phyloP scores from a whole-genome alignment of 2,797 vertebrate species.

The Lithobates pipiens region DNA sequence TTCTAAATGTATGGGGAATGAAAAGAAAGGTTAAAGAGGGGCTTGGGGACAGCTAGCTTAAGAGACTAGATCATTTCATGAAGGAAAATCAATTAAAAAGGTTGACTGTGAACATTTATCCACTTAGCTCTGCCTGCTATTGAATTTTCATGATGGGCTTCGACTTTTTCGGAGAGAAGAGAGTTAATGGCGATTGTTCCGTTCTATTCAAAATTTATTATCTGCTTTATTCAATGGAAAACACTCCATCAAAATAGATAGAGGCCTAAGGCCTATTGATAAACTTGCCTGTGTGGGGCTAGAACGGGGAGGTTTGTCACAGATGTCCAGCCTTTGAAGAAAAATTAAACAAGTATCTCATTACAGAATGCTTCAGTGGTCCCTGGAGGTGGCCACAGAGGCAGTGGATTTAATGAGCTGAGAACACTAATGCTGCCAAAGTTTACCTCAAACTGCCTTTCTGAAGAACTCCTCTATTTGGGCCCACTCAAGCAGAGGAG shows the following conservation, averaged over 20 bases:
- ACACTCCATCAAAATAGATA: conserved; percentile 98
- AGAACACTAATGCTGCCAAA: conserved; percentile 98
- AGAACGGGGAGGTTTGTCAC: conserved; percentile 91
- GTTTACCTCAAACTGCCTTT: conserved; percentile 96
- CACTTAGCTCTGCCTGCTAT: conserved; percentile 97
- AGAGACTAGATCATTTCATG: conserved; percentile 95
- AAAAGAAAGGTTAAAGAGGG: conserved; percentile 89
- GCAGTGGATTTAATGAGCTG: conserved; percentile 99
- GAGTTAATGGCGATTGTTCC: conserved; percentile 98
- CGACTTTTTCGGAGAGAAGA: conserved; percentile 92
- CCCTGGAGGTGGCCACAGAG: conserved; percentile 97
- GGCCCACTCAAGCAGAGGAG: conserved; percentile 95
- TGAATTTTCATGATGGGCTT: conserved; percentile 99
- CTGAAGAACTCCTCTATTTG: conserved; percentile 96
- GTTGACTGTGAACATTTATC: conserved; percentile 97
- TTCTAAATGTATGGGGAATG: conserved; percentile 86
- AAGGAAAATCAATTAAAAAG: conserved; percentile 99
- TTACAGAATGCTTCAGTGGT: conserved; percentile 99
- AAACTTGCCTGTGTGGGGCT: conserved; percentile 94
- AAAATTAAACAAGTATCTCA: conserved; percentile 99
- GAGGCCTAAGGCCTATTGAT: conserved; percentile 96
- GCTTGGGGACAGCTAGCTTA: conserved; percentile 84
- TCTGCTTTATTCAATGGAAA: conserved; percentile 98
- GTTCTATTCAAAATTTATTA: conserved; percentile 98
- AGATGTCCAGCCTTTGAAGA: conserved; percentile 99